Conservation (phyloP, 2,797 vertebrate genomes). For the Parauchenoglanis punctatus region DNA sequence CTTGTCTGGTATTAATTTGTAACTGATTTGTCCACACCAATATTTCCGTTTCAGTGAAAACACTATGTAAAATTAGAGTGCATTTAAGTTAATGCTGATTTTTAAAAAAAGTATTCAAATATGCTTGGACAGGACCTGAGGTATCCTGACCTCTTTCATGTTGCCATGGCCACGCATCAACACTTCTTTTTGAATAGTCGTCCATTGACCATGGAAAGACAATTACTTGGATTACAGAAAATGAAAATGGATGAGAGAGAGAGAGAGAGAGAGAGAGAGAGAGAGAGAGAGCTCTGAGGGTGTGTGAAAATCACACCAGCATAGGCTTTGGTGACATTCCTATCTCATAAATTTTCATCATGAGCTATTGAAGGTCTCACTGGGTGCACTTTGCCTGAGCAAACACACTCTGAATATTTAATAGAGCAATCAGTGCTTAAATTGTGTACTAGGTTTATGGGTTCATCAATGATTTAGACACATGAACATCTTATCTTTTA, state of each 20-base stretch:
- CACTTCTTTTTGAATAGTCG: not conserved
- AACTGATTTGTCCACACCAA: not conserved
- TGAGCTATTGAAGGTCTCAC: not conserved
- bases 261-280: conserved; percentile 10
- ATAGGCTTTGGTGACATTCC: not conserved
- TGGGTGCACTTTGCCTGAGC: not conserved
- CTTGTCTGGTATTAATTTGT: too few species aligned
- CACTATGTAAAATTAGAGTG: not conserved
- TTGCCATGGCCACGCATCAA: conserved; percentile 40
- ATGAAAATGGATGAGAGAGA: not conserved
- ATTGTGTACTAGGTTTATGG: not conserved
- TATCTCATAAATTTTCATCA: not conserved
- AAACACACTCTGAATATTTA: conserved; percentile 6
- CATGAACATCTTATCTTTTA: not conserved
- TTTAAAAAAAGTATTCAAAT: not conserved
- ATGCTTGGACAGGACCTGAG: not conserved
- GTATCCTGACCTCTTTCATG: not conserved
- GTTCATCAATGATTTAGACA: conserved; percentile 11
- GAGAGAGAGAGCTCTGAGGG: too few species aligned
- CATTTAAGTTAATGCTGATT: not conserved
- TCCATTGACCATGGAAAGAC: conserved; percentile 17
- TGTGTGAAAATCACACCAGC: not conserved
- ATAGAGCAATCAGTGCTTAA: not conserved
- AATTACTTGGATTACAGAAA: not conserved
- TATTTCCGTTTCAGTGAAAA: not conserved